Percentiles rank a stretch among this genome's conserved stretches.
These are phyloP conservation scores for Calidris pugnax DNA, from an alignment of 2,113 vertebrate genomes.

Conservation along the genomic window DNA sequence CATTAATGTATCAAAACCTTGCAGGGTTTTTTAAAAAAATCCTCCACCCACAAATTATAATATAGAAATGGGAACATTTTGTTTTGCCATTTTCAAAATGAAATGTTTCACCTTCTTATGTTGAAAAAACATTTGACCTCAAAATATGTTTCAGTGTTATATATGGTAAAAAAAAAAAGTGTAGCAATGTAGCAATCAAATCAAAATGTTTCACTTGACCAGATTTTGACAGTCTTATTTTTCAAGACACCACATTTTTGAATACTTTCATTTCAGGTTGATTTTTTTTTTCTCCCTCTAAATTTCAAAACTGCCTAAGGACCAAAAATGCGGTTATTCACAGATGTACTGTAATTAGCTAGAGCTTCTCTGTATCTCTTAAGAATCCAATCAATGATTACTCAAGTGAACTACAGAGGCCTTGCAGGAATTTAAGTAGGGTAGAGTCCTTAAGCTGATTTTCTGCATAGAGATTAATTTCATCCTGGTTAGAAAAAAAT, in stretches of 20 bases:
- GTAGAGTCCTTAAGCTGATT: conserved; percentile 26
- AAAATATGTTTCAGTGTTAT: background rate
- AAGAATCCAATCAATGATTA: conserved; percentile 31
- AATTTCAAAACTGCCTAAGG: background rate
- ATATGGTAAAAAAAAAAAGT: background rate
- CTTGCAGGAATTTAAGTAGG: conserved; percentile 6
- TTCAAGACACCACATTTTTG: background rate
- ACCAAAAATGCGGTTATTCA: background rate
- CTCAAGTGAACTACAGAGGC: background rate
- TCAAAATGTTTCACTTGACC: conserved; percentile 7
- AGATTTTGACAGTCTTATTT: background rate
- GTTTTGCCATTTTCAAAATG: background rate
- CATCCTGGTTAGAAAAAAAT: background rate
- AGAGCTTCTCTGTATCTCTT: background rate
- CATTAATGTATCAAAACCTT: background rate
- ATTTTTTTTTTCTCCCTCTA: background rate
- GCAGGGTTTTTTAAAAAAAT: background rate
- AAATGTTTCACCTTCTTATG: background rate
- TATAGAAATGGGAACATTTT: background rate
- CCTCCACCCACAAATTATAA: background rate
- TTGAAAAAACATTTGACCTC: background rate
- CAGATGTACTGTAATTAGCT: conserved; percentile 34
- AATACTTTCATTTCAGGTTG: background rate
- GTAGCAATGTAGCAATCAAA: background rate
- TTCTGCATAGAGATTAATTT: conserved; percentile 43